Evolutionary conservation across 2,797 vertebrate species (phyloP).

Genomic region (Centropyge bicolor): DNA sequence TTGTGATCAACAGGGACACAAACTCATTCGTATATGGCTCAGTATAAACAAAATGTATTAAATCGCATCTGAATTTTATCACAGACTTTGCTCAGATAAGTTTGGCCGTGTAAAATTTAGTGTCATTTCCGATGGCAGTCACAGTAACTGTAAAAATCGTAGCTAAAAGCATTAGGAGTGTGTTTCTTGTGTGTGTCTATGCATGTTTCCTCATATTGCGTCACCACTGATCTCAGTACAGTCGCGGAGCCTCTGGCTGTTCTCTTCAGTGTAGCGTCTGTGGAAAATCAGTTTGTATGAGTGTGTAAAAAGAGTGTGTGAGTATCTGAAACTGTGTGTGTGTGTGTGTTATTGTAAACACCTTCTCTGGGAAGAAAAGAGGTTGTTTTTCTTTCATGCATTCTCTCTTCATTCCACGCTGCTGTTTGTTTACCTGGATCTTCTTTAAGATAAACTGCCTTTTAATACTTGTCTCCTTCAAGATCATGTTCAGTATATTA

Average conservation of each 20-base stretch:
- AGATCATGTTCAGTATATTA: slow-evolving; percentile 48
- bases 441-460: slow-evolving; percentile 53
- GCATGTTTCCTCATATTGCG: slow-evolving; percentile 72
- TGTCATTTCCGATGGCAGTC: neutral
- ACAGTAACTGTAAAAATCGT: neutral
- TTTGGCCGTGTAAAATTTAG: neutral
- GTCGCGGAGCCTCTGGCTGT: slow-evolving; percentile 61
- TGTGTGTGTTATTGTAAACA: slow-evolving; percentile 45
- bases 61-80: neutral
- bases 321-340: slow-evolving; percentile 14
- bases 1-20: neutral
- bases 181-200: slow-evolving; percentile 12
- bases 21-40: neutral
- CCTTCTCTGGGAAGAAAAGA: slow-evolving; percentile 36
- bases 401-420: slow-evolving; percentile 18
- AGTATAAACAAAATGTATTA: neutral
- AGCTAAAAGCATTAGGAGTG: neutral
- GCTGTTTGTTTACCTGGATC: slow-evolving; percentile 63
- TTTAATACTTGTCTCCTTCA: slow-evolving; percentile 42
- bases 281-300: slow-evolving; percentile 58
- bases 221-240: slow-evolving; percentile 70
- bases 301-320: slow-evolving; percentile 11
- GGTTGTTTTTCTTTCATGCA: slow-evolving; percentile 43
- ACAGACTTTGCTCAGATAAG: neutral
- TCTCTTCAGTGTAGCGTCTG: slow-evolving; percentile 56